Base-by-base conservation (phyloP, 2,888 invertebrate genomes). In the Megamerina dolium region DNA sequence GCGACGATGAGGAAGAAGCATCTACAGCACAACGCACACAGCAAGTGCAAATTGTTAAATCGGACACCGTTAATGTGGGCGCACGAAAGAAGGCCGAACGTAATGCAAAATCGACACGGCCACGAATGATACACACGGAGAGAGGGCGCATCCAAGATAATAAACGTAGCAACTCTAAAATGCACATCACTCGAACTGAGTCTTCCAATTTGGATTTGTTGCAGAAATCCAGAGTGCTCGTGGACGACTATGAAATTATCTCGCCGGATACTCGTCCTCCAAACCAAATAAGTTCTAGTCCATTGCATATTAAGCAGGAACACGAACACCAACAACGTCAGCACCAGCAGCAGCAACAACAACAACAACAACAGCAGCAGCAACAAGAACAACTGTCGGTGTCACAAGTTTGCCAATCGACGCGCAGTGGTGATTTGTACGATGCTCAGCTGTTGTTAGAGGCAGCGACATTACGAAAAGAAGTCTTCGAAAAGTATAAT, bases 41-140 rank as follows among this genome's bases (percentile, higher is more conserved):
- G 26, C 51, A 46, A n/a, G 45, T 52, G 3, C 46, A 50, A 20
- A 33, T 52, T 10, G 38, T 13, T 2, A 51, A 47, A 34, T 3
- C 39, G 2, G 17, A 20, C 9, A 14, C 37, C 4, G 12, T 38
- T 0, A 45, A 37, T 4, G 49, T 54, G 2, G 51, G 32, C 42
- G 46, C 49, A 43, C 66, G 64, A 18, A 56, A 52, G 18, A 51
- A 47, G 33, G n/a, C 19, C 2, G 48, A 49, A 13, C 49, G 40
- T 14, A 17, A 39, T 26, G 37, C 51, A 19, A 37, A 55, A 3
- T 16, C 43, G 6, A 74, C 78, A 2, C 74, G 84, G 21, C 84
- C 85, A 4, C 81, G 81, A 59, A 85, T 86, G 85, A 86, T 86
- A 54, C 85, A 85, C 63, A 86, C 86, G 0, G 82, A 83, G 60